Evolutionary conservation across 1,140 invertebrate species (phyloP), one percentile per base, ranked within the genome.

Genomic region (Cydia amplana): DNA sequence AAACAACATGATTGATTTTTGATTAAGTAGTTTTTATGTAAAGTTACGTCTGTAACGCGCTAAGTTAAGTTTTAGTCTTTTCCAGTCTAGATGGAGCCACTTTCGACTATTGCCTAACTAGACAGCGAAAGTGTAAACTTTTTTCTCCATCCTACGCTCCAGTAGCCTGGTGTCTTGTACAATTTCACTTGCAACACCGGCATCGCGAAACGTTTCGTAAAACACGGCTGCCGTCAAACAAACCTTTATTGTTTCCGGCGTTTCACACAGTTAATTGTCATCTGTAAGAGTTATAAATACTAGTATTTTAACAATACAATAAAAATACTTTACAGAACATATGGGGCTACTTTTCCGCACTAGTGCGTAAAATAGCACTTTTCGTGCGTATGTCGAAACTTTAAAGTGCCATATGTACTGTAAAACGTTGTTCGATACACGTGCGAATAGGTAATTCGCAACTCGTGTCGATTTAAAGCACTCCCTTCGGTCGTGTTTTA

Each of bases 141-240:
- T 88, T 91, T 92, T 90, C 87, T 83, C 88, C 91, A 91, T 92
- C 84, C 83, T 85, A 91, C 91, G 91, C 89, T 92, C 89, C 86
- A 92, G 82, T 91, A 90, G 85, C 78, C 83, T 79, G 80, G 80
- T 70, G 73, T 80, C 81, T 83, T 85, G 87, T 80, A 89, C 88
- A 89, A 88, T 90, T 92, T 92, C 85, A 89, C 81, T 91, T 91
- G 84, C 89, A 87, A 91, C 85, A 90, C 78, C 76, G 82, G 74
- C 78, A 80, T 75, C 78, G 78, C 77, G 78, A 80, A 79, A 79
- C 63, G 82, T 91, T 90, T 91, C 90, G 85, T 79, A 92, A 92
- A 85, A 81, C 70, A 72, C 78, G 77, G 79, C 86, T 86, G 77
- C 80, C 77, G 79, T 84, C 80, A 64, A 82, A 81, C 80, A 75